Conservation (phyloP, 2,888 invertebrate genomes). For the Sinohyriopsis cumingii region DNA sequence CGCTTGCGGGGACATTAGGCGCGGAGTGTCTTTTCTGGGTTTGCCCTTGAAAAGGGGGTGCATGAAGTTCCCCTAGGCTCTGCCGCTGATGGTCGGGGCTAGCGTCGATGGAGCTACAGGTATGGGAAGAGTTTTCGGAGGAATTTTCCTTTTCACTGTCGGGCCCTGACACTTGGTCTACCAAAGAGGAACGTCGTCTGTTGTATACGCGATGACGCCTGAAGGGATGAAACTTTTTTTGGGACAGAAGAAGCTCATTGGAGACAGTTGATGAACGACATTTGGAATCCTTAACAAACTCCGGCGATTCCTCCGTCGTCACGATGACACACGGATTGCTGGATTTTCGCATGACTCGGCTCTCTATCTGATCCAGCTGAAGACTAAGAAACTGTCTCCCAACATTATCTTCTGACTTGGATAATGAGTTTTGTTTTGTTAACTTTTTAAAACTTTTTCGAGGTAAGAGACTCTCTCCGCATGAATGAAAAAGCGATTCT, state of each 20-base stretch:
- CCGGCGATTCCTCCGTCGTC: constrained; percentile 7
- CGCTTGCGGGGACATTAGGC: constrained; percentile 35
- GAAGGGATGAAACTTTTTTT: constrained; percentile 12
- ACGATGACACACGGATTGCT: constrained; percentile 46
- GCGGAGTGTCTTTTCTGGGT: constrained; percentile 54
- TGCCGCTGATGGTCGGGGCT: constrained; percentile 18
- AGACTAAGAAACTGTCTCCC: too few species aligned
- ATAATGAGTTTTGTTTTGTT: constrained; percentile 18
- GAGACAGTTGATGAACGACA: constrained; percentile 15
- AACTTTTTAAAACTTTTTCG: constrained; percentile 15
- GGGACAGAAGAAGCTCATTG: constrained; percentile 18
- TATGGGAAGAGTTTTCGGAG: constrained; percentile 18
- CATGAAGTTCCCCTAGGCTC: constrained; percentile 32
- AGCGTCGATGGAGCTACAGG: constrained; percentile 15
- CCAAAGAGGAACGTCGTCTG: constrained; percentile 57
- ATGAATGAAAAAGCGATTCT: constrained; percentile 57
- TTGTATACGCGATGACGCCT: constrained; percentile 47
- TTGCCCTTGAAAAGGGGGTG: constrained; percentile 19
- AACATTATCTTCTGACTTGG: constrained; percentile 15
- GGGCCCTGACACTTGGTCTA: constrained; percentile 6
- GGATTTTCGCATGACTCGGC: constrained; percentile 9
- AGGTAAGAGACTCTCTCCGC: constrained; percentile 23
- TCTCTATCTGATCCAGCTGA: constrained; percentile 4
- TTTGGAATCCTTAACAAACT: too few species aligned
- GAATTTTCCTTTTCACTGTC: constrained; percentile 2